A percentile compares a stretch with the other conserved stretches of the same genome.
Conservation (phyloP, 2,888 invertebrate species). For the Pristionchus arcanus region DNA sequence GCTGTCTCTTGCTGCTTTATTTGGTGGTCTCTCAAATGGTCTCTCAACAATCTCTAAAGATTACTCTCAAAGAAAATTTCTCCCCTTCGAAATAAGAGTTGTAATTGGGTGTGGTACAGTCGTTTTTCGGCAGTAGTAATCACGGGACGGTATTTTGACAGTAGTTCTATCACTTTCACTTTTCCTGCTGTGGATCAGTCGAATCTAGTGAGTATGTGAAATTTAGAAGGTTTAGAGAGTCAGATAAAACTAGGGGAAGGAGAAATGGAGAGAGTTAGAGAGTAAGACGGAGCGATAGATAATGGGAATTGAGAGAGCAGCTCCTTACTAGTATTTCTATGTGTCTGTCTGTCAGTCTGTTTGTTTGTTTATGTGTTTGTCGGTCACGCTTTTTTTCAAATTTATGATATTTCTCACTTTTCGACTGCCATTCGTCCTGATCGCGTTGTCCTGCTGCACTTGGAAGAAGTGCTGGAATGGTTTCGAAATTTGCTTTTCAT, state of each 20-base stretch:
- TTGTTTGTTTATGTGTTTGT: no score
- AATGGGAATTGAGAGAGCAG: neutral
- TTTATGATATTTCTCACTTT: neutral
- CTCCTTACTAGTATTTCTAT: no score
- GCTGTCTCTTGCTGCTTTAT: neutral
- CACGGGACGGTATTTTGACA: neutral
- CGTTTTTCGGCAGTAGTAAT: neutral
- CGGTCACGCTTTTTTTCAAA: no score
- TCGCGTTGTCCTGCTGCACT: constrained; percentile 52
- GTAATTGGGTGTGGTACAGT: neutral
- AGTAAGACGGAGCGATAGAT: neutral
- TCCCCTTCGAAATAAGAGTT: neutral
- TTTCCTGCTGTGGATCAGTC: neutral
- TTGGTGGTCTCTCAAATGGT: neutral
- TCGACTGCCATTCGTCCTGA: constrained; percentile 49
- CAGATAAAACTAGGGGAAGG: no score
- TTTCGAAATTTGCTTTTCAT: neutral
- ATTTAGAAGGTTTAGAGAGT: no score
- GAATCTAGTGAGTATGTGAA: no score
- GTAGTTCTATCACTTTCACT: neutral
- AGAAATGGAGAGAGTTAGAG: neutral
- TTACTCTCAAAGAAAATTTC: neutral
- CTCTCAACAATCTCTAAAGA: neutral
- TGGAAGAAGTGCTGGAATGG: constrained; percentile 55
- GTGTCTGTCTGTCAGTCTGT: no score